A percentile compares a stretch with the other conserved stretches of the same genome.
Conservation (phyloP, 2,113 vertebrate species). For the Coptodon bakossiorum region DNA sequence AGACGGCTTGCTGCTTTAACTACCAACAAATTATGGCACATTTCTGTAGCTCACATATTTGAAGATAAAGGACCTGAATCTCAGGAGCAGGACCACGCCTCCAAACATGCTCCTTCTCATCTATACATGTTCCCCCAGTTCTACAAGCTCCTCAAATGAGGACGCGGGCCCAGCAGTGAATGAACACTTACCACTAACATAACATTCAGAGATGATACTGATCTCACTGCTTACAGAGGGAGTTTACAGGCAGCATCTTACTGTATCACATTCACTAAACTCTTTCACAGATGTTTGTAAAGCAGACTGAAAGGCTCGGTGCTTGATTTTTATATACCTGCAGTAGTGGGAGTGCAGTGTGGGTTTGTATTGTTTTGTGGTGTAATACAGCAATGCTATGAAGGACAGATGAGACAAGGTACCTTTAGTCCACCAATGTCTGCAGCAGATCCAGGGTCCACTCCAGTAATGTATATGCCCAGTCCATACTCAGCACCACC, state of each 20-base stretch:
- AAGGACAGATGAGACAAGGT: background rate
- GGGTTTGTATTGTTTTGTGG: background rate
- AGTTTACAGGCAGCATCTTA: background rate
- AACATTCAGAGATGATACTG: background rate
- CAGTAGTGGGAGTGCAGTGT: background rate
- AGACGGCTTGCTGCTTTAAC: background rate
- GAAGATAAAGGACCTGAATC: background rate
- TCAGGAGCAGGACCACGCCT: background rate
- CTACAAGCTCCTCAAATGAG: background rate
- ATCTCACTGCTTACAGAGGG: background rate
- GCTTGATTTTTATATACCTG: background rate
- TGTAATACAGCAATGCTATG: background rate
- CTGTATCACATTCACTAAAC: background rate
- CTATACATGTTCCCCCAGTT: background rate
- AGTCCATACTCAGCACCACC: conserved; percentile 90
- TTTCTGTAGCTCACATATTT: background rate
- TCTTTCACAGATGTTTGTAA: background rate
- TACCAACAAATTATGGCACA: fast-evolving
- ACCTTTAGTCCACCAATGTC: conserved; percentile 88
- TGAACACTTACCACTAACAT: background rate
- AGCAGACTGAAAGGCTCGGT: background rate
- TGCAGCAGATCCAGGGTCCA: conserved; percentile 87
- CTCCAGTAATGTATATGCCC: conserved; percentile 91
- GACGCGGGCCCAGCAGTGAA: background rate
- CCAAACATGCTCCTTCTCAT: background rate